Evolutionary conservation across 2,113 vertebrate genomes (phyloP).

Genomic region (Elgaria multicarinata): DNA sequence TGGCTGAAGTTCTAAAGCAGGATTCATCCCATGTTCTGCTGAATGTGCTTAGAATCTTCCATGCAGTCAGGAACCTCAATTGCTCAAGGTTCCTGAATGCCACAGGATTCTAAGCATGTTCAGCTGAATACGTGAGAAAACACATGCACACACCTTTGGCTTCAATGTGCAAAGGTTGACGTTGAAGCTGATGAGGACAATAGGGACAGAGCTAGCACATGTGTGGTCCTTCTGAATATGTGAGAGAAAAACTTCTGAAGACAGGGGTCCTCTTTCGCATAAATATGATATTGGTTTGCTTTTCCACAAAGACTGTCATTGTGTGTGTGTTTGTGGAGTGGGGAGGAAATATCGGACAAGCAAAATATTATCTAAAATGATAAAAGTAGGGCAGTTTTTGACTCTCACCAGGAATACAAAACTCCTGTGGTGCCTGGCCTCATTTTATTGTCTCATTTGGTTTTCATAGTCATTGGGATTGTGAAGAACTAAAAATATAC

Average conservation of each 20-base stretch:
- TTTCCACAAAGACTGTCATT: neutral
- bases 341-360: neutral
- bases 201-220: neutral
- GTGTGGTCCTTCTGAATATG: neutral
- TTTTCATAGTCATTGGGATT: neutral
- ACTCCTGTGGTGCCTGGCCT: neutral
- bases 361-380: neutral
- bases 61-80: neutral
- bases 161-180: neutral
- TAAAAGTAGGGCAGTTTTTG: constrained; percentile 4
- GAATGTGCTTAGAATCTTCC: neutral
- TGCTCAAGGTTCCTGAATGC: neutral
- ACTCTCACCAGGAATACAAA: constrained; percentile 4
- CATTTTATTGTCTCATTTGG: neutral
- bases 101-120: neutral
- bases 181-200: neutral
- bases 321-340: neutral
- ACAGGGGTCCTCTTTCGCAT: no score
- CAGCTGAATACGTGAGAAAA: neutral
- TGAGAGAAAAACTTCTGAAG: no score
- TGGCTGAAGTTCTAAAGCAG: neutral
- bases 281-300: neutral
- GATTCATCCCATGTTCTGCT: neutral
- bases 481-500: neutral
- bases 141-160: neutral